Evolutionary conservation across 2,113 vertebrate genomes (phyloP).

Genomic region (Sceloporus tristichus): DNA sequence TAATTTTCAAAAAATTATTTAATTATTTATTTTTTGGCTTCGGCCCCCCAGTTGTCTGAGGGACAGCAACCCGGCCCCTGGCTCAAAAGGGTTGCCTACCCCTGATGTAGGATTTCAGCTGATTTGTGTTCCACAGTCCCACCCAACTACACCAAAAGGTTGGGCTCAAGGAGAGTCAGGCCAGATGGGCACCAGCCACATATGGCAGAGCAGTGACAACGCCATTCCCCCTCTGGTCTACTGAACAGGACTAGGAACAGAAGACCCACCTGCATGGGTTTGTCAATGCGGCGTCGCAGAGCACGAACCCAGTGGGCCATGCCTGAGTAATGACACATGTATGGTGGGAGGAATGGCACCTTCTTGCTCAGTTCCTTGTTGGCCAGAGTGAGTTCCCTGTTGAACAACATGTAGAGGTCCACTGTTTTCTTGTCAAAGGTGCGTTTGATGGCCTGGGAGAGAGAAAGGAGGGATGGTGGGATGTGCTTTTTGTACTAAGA

Average conservation of each 20-base stretch:
- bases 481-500: too few species aligned
- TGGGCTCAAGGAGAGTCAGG: neutral
- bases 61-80: too few species aligned
- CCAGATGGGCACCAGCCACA: neutral
- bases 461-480: neutral
- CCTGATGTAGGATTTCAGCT: too few species aligned
- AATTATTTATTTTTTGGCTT: too few species aligned
- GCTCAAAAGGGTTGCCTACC: too few species aligned
- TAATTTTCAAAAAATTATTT: too few species aligned
- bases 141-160: too few species aligned
- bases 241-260: too few species aligned
- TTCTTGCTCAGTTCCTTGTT: constrained; percentile 78
- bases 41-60: too few species aligned
- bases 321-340: constrained; percentile 79
- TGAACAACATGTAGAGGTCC: constrained; percentile 82
- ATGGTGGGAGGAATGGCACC: constrained; percentile 49
- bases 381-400: constrained; percentile 76
- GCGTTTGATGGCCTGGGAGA: constrained; percentile 80
- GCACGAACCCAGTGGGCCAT: constrained; percentile 74
- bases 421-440: constrained; percentile 82
- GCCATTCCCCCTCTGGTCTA: too few species aligned
- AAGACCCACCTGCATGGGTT: constrained; percentile 77
- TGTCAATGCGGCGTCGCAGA: constrained; percentile 76
- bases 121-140: neutral
- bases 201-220: neutral